Base-by-base conservation (phyloP, 2,888 invertebrate genomes). In the Cotesia congregata region DNA sequence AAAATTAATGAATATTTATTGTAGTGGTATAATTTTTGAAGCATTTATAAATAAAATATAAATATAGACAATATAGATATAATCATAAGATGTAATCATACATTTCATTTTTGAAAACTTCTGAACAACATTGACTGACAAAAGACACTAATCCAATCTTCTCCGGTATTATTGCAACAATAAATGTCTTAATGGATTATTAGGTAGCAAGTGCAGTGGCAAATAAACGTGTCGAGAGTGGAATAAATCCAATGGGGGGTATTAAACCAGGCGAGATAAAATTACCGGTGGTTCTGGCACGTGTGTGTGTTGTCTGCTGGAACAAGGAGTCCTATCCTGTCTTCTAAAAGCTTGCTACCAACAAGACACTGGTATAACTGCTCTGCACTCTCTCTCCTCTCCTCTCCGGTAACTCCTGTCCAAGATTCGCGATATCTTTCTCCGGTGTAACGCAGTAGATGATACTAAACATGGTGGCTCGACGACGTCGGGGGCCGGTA, bases 391-490 rank as follows among this genome's bases (percentile, higher is more conserved):
- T 30, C 3, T 30, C 3, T 30, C 3, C 3, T 30, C 30, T 30
- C 30, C 30, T 30, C 30, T 30, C 30, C 30, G 30, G 30, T 30
- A 30, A 30, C 30, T 30, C 30, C 30, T 4, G 30, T 30, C 30
- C 30, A 30, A 30, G 30, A 30, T 12, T 6, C 15, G 30, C 17
- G 17, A 40, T 40, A 68, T 68, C 12, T 41, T 64, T 39, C 15
- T 38, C 17, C 12, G 30, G 15, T 64, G 62, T 72, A 30, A 61
- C 61, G 61, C 30, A 62, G 65, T 67, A 67, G 59, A 65, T 73
- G 59, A 73, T 74, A 20, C 69, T 76, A 70, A 62, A 77, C 70
- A 67, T 65, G 69, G 64, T 70, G 62, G 64, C 30, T 41, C 64
- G 62, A 64, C 72, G 15, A 73, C 60, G 67, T 67, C 67, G 67